Conservation (phyloP, 2,797 vertebrate genomes). For the Molossus alvarezi region DNA sequence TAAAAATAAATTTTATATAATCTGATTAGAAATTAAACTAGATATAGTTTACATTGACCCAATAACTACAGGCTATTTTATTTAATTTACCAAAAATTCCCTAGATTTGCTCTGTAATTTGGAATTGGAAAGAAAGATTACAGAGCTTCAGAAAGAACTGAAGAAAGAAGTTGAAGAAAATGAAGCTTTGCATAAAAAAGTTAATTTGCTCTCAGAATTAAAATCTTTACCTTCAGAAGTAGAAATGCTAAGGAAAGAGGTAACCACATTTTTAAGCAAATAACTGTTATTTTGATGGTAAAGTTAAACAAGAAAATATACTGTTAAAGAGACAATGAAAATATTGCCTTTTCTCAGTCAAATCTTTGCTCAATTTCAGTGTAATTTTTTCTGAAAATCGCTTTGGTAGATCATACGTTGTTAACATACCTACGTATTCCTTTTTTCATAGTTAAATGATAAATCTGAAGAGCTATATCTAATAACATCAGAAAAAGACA, state of each 20-base stretch:
- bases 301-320: neutral
- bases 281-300: neutral
- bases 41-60: neutral
- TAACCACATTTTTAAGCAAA: constrained; percentile 78
- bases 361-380: neutral
- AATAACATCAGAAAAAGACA: constrained; percentile 87
- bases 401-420: neutral
- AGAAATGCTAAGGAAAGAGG: constrained; percentile 89
- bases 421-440: neutral
- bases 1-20: constrained; percentile 5
- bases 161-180: constrained; percentile 90
- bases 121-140: constrained; percentile 91
- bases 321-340: neutral
- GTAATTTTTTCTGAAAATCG: neutral
- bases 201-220: constrained; percentile 88
- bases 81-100: constrained; percentile 64
- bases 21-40: neutral
- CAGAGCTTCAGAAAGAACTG: constrained; percentile 90
- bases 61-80: neutral
- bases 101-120: constrained; percentile 91
- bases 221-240: constrained; percentile 84
- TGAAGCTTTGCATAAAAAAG: constrained; percentile 87
- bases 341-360: constrained; percentile 15
- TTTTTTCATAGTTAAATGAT: constrained; percentile 85
- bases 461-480: constrained; percentile 82